Evolutionary conservation across 2,888 invertebrate species (phyloP).

Genomic region (Slavum lentiscoides): DNA sequence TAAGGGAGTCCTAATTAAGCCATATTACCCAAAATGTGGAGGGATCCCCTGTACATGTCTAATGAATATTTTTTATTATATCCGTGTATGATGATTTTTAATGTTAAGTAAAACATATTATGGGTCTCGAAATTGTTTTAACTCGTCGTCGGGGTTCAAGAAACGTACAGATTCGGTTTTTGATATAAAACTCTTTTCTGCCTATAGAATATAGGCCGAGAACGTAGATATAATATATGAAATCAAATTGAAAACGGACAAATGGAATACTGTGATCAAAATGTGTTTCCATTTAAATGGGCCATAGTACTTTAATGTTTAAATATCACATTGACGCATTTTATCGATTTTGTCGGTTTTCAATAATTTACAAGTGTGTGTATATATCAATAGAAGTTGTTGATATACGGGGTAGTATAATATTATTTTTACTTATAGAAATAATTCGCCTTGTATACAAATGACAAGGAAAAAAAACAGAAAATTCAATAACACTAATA

Average conservation of each 20-base stretch:
- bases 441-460: neutral
- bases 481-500: neutral
- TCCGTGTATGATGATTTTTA: neutral
- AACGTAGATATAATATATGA: constrained; percentile 4
- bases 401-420: neutral
- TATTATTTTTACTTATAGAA: neutral
- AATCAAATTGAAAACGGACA: constrained; percentile 39
- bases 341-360: constrained; percentile 1
- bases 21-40: too few species aligned
- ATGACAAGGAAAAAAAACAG: neutral
- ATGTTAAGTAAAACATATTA: neutral
- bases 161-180: neutral
- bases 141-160: neutral
- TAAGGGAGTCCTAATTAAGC: too few species aligned
- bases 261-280: constrained; percentile 35
- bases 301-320: neutral
- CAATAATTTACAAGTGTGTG: neutral
- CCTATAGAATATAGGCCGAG: neutral
- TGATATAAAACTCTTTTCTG: neutral
- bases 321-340: neutral
- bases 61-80: neutral
- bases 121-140: neutral
- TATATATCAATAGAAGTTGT: neutral
- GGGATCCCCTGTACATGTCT: neutral
- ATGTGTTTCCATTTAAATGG: constrained; percentile 2